Base-by-base conservation (phyloP, 2,888 invertebrate species). In the Lasioglossum pauxillum region DNA sequence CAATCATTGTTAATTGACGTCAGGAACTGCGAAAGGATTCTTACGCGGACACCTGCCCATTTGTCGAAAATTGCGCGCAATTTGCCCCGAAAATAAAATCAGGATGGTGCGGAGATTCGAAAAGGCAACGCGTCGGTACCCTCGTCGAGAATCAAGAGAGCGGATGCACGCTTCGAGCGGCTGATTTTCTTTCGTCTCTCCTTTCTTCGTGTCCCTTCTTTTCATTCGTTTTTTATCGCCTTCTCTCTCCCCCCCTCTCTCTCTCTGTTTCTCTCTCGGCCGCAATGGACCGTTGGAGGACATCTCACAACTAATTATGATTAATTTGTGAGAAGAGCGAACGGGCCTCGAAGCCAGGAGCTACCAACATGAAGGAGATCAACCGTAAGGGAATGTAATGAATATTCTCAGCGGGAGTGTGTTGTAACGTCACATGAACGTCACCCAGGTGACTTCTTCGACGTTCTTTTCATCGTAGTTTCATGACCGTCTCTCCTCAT, bases 301-400 rank as follows among this genome's bases (percentile, higher is more conserved):
- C 93, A 91, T 89, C 91, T 92, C 89, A 90, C 90, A 90, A 91
- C 92, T 94, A 94, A 94, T 94, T 93, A 93, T 94, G 94, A 94
- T 94, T 94, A 94, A 94, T 93, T 93, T 90, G 91, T 80, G 91
- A 91, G 90, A 88, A 82, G 89, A 88, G 85, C 87, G 88, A 85
- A 88, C 87, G 90, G 86, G 76, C 84, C 88, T 88, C 89, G 88
- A 88, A 90, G 90, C 84, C 90, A 86, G 87, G 88, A 91, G 90
- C 92, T 89, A 86, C 88, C 86, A 78, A 75, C 89, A 78, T 57
- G 82, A 80, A 77, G 75, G 72, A 80, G 82, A 87, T 82, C 88
- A 64, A 75, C 72, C 69, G 69, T 75, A 38, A 69, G 78, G 86
- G 88, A 92, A 92, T 85, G 92, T 94, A 93, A 94, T 94, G 94